Evolutionary conservation across 2,888 invertebrate genomes (phyloP).

Genomic region (Oscheius onirici): DNA sequence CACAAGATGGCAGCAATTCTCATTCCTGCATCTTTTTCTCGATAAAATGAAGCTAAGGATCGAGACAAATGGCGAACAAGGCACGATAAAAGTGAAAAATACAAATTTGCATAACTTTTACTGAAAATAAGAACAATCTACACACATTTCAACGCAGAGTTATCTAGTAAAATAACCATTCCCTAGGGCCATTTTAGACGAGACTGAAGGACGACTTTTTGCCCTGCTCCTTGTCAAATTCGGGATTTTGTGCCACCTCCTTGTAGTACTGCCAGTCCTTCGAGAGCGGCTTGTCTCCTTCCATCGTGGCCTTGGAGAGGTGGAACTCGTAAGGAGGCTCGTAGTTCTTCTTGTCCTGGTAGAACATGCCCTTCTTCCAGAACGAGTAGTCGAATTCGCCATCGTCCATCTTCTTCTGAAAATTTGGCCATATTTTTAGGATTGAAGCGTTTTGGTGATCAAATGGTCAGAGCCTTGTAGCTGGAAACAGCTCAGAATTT

Average conservation of each 20-base stretch:
- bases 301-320: slow-evolving; percentile 61
- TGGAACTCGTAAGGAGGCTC: slow-evolving; percentile 66
- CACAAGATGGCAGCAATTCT: neutral
- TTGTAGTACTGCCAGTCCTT: slow-evolving; percentile 71
- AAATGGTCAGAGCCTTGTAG: too few relatives aligned
- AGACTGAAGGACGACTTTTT: slow-evolving; percentile 61
- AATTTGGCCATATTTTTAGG: neutral
- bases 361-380: slow-evolving; percentile 70
- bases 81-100: neutral
- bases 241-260: slow-evolving; percentile 66
- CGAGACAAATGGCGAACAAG: neutral
- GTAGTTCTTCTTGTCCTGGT: slow-evolving; percentile 68
- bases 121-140: slow-evolving; percentile 24
- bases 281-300: slow-evolving; percentile 69
- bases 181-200: slow-evolving; percentile 49
- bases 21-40: neutral
- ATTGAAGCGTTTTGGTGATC: too few relatives aligned
- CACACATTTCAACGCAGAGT: neutral
- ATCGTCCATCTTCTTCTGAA: slow-evolving; percentile 52
- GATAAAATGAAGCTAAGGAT: neutral
- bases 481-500: too few relatives aligned
- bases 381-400: slow-evolving; percentile 69
- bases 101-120: slow-evolving; percentile 4
- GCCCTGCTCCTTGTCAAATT: slow-evolving; percentile 69
- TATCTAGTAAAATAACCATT: neutral